Evolutionary conservation across 2,113 vertebrate genomes (phyloP), one percentile per base, ranked within the genome.

Genomic region (Cathartes aura): DNA sequence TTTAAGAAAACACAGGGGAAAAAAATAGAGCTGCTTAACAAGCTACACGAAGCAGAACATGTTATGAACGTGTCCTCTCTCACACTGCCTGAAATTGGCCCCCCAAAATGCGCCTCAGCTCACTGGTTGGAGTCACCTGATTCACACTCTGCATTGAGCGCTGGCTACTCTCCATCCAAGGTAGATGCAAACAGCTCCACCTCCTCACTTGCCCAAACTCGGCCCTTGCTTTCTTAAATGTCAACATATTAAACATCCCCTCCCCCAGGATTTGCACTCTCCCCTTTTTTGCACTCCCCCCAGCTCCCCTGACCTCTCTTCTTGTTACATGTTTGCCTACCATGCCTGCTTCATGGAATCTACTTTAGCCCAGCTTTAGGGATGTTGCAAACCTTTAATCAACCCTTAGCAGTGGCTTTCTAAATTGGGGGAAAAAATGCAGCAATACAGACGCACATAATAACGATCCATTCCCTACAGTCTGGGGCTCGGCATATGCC

Each of bases 1-100:
- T 82, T 90, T 92, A 96, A 95, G 62, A 93, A 95, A 95, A 96
- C 67, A 93, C 17, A 63, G 40, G 36, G 21, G 53, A 40, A 50
- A 27, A 82, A 92, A 63, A 78, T 81, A 48, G 12, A 58, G 36
- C 82, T 63, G 43, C 75, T 86, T 83, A 95, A 89, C 55, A 59
- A 92, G 62, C 82, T 80, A 63, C 59, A 45, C 0, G 21, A 84
- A 89, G 72, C 80, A 94, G 83, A 94, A 90, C 38, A 50, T 9
- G 14, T 52, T 86, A 50, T 5, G 29, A 97, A 80, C 1, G 0
- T 63, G 62, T 78, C 47, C n/a, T 48, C 73, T 78, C 82, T 92
- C 82, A 38, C 36, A 24, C 82, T 60, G 55, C 29, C 60, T 53
- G 43, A 68, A 76, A 56, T 3, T 11, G 8, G 9, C 16, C 42